Percentiles rank a stretch among this genome's conserved stretches.
phyloP scores from a whole-genome alignment of 2,797 vertebrate genomes.

The Falco concolor region DNA sequence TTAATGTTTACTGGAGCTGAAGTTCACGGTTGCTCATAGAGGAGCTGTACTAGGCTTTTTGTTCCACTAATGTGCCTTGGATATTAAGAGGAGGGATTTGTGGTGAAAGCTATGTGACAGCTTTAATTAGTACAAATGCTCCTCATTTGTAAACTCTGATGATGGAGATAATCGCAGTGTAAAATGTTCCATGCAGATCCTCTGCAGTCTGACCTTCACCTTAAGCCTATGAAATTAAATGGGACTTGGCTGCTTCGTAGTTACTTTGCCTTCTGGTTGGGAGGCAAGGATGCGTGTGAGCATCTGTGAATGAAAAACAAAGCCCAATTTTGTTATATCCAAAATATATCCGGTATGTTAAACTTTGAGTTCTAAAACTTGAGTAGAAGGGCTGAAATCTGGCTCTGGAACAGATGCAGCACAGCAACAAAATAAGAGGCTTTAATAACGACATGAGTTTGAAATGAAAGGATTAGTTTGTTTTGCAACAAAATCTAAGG shows the following conservation, averaged over 20 bases:
- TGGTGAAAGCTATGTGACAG: neutral
- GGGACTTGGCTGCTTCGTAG: neutral
- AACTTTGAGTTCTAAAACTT: neutral
- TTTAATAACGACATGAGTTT: conserved; percentile 11
- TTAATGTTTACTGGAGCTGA: neutral
- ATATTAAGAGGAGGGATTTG: neutral
- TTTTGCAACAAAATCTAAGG: neutral
- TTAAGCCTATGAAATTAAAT: neutral
- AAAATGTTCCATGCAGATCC: neutral
- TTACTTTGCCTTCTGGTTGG: neutral
- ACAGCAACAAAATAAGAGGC: neutral
- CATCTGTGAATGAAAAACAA: neutral
- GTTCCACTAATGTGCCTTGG: neutral
- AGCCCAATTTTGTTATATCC: neutral
- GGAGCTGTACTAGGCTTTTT: neutral
- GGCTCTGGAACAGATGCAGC: neutral
- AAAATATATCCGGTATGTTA: neutral
- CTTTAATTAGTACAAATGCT: neutral
- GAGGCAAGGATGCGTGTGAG: neutral
- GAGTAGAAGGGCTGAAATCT: neutral
- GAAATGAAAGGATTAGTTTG: conserved; percentile 41
- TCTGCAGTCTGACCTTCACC: neutral
- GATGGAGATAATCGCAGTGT: neutral
- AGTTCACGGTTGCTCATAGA: neutral
- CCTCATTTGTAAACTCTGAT: neutral